Evolutionary conservation across 2,888 invertebrate species (phyloP).

Genomic region (Steinernema hermaphroditum): DNA sequence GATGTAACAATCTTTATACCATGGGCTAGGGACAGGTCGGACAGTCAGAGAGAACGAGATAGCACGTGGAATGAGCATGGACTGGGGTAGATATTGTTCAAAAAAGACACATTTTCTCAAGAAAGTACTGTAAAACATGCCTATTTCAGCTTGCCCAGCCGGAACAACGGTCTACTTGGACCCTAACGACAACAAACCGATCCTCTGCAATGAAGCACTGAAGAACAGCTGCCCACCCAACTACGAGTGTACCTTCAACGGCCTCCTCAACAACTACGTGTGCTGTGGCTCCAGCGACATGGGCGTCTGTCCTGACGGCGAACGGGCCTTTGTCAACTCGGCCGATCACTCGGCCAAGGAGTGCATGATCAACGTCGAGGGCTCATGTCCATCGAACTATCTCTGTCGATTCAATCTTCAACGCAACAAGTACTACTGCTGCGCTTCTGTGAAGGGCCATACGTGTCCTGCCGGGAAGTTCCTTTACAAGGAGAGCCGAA

Average conservation of each 20-base stretch:
- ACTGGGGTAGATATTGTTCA: no score
- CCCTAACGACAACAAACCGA: slow-evolving; percentile 64
- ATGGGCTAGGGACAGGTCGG: no score
- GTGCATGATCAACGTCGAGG: slow-evolving; percentile 64
- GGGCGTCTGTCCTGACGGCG: slow-evolving; percentile 65
- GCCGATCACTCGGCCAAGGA: slow-evolving; percentile 63
- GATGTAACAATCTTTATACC: no score
- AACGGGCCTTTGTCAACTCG: slow-evolving; percentile 66
- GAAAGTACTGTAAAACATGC: no score
- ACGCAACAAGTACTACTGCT: slow-evolving; percentile 64
- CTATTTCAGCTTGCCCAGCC: slow-evolving; percentile 64
- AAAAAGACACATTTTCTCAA: no score
- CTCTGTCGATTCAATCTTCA: slow-evolving; percentile 64
- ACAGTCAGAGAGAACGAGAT: no score
- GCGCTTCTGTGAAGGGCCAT: slow-evolving; percentile 62
- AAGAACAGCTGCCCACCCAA: slow-evolving; percentile 64
- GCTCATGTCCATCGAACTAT: slow-evolving; percentile 61
- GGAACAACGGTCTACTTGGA: slow-evolving; percentile 63
- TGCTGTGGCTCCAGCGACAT: slow-evolving; percentile 66
- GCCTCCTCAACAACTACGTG: slow-evolving; percentile 57
- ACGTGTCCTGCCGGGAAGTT: slow-evolving; percentile 64
- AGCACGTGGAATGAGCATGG: no score
- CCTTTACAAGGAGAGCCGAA: slow-evolving; percentile 60
- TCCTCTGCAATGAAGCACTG: slow-evolving; percentile 62
- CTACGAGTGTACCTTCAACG: slow-evolving; percentile 63